phyloP scores from a whole-genome alignment of 1,140 invertebrate species.

The Drosophila bocqueti region DNA sequence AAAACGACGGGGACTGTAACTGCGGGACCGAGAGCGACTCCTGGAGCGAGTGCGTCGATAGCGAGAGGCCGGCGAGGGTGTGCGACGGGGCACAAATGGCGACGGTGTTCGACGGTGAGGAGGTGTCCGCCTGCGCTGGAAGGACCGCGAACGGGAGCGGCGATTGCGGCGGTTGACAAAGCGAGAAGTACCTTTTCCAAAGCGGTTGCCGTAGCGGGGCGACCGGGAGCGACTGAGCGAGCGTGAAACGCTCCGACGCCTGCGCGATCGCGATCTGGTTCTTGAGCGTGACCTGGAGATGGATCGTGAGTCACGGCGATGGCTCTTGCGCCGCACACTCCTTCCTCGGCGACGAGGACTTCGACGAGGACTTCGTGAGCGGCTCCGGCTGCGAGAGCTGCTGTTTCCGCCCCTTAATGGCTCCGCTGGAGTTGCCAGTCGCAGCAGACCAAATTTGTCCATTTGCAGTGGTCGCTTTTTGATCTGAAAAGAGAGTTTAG shows the following conservation, averaged over 20 bases:
- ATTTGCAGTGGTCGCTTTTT: constrained; percentile 86
- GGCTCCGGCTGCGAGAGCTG: constrained; percentile 85
- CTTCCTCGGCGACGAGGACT: constrained; percentile 2
- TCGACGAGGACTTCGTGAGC: constrained; percentile 78
- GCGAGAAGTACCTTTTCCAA: constrained; percentile 19
- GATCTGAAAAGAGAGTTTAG: constrained; percentile 76
- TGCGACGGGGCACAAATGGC: constrained; percentile 43
- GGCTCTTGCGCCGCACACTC: constrained; percentile 18
- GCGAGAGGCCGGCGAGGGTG: constrained; percentile 46
- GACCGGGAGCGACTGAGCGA: constrained; percentile 21
- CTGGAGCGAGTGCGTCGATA: constrained; percentile 58
- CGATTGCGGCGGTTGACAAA: constrained; percentile 35
- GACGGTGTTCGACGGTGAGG: constrained; percentile 58
- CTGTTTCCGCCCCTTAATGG: constrained; percentile 22
- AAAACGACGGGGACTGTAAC: constrained; percentile 53
- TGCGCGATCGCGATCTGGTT: constrained; percentile 83
- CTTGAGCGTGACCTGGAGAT: constrained; percentile 29
- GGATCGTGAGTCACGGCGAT: constrained; percentile 12
- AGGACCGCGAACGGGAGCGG: constrained; percentile 56
- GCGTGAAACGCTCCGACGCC: constrained; percentile 62
- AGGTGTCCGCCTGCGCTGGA: constrained; percentile 43
- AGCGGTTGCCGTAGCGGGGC: constrained; percentile 16
- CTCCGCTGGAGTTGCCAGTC: constrained; percentile 86
- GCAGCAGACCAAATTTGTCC: constrained; percentile 89
- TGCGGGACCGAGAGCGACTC: constrained; percentile 63